Conservation (phyloP, 2,888 invertebrate species). For the Steinernema carpocapsae region DNA sequence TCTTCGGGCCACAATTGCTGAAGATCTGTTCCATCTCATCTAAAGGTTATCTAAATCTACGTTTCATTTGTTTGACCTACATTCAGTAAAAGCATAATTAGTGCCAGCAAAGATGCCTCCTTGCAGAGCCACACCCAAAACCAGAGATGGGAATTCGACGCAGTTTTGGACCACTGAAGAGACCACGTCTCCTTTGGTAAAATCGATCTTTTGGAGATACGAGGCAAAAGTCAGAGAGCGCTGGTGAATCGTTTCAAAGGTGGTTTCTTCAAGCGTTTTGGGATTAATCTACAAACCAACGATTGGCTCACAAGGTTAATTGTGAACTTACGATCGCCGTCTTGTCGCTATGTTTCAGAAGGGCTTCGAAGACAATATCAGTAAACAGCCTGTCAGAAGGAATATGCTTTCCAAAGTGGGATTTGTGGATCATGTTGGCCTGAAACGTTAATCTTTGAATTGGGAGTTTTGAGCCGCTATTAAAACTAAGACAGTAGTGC, state of each 20-base stretch:
- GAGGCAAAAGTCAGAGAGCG: too few relatives aligned
- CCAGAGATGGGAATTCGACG: conserved; percentile 51
- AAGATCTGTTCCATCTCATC: conserved; percentile 56
- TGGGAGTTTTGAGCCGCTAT: too few relatives aligned
- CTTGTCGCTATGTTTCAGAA: neutral
- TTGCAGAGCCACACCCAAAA: conserved; percentile 44
- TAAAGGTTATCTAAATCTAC: conserved; percentile 36
- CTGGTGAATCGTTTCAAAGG: too few relatives aligned
- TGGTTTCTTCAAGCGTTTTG: too few relatives aligned
- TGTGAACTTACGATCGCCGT: neutral
- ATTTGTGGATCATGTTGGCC: conserved; percentile 7
- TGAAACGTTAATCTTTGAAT: too few relatives aligned
- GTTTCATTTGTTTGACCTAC: neutral
- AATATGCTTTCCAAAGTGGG: neutral
- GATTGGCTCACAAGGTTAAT: conserved; percentile 31
- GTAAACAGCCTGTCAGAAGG: neutral
- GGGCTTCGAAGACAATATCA: neutral
- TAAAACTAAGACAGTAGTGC: too few relatives aligned
- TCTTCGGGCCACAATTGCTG: conserved; percentile 47
- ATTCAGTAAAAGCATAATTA: conserved; percentile 53
- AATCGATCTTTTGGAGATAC: conserved; percentile 47
- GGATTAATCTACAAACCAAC: too few relatives aligned
- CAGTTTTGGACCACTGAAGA: conserved; percentile 56
- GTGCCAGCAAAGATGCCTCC: conserved; percentile 61
- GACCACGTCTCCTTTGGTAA: conserved; percentile 52